A percentile compares a stretch with the other conserved stretches of the same genome.
Evolutionary conservation across 1,140 invertebrate species (phyloP).

Genomic region (Bombus breviceps): DNA sequence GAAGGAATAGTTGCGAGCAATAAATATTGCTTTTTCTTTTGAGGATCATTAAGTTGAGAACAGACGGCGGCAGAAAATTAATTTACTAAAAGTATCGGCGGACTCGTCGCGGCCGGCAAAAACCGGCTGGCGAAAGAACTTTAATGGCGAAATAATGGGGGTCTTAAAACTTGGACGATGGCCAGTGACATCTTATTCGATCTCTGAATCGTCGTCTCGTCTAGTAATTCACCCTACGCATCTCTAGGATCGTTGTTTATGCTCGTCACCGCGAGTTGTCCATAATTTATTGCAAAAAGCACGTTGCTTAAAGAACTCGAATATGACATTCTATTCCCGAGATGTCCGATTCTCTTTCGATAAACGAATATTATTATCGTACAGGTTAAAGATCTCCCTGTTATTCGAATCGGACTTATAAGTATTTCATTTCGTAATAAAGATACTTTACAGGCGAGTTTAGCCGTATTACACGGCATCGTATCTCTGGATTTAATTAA

Average conservation of each 20-base stretch:
- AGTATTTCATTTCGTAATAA: neutral
- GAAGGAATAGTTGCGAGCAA: conserved; percentile 50
- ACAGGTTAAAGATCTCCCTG: neutral
- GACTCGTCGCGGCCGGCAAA: conserved; percentile 34
- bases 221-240: neutral
- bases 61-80: conserved; percentile 68
- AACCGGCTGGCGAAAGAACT: conserved; percentile 56
- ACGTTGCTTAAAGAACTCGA: neutral
- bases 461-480: neutral
- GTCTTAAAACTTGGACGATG: conserved; percentile 62
- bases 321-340: neutral
- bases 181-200: conserved; percentile 61
- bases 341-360: neutral
- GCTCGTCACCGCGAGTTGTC: neutral
- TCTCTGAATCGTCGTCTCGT: conserved; percentile 36
- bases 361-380: neutral
- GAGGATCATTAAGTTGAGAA: conserved; percentile 71
- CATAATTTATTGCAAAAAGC: neutral
- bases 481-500: neutral
- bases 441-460: neutral
- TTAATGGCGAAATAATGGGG: conserved; percentile 72
- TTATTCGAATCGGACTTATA: neutral
- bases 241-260: too few relatives aligned
- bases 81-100: conserved; percentile 71
- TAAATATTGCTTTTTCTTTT: conserved; percentile 72